Evolutionary conservation across 2,888 invertebrate genomes (phyloP).

Genomic region (Apodemia mormo): DNA sequence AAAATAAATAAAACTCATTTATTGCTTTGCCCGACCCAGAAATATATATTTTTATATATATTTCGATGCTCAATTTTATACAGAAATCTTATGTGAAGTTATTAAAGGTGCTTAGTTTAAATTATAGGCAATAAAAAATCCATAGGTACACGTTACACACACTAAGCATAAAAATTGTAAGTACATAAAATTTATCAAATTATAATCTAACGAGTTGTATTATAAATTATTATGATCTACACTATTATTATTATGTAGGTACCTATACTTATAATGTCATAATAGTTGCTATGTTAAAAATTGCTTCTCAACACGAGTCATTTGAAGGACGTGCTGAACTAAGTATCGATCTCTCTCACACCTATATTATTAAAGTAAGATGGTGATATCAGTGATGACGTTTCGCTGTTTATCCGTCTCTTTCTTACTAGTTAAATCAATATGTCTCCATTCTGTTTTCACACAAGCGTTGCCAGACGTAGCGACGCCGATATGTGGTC

Average conservation of each 20-base stretch:
- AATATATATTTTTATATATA: too few species aligned
- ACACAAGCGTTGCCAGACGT: conserved; percentile 45
- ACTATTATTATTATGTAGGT: not conserved
- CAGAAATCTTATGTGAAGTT: too few species aligned
- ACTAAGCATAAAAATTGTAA: not conserved
- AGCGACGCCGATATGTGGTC: conserved; percentile 43
- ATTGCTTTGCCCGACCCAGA: too few species aligned
- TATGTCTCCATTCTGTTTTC: conserved; percentile 34
- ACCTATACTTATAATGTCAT: not conserved
- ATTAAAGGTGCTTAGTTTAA: too few species aligned
- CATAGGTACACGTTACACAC: too few species aligned
- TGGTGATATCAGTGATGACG: conserved; percentile 13
- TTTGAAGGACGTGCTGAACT: conserved; percentile 35
- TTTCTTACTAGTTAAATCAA: not conserved
- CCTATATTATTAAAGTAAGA: conserved; percentile 19
- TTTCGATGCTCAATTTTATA: too few species aligned
- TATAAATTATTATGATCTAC: conserved; percentile 8
- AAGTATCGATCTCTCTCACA: conserved; percentile 17
- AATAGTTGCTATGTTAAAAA: conserved; percentile 33
- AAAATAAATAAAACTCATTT: too few species aligned
- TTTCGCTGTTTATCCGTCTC: conserved; percentile 22
- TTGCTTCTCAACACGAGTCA: conserved; percentile 30
- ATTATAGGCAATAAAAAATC: too few species aligned
- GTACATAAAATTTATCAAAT: not conserved
- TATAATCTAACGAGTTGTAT: conserved; percentile 25